These are phyloP conservation scores for Setophaga kirtlandii DNA, from an alignment of 2,113 vertebrate species.

Conservation along the genomic window DNA sequence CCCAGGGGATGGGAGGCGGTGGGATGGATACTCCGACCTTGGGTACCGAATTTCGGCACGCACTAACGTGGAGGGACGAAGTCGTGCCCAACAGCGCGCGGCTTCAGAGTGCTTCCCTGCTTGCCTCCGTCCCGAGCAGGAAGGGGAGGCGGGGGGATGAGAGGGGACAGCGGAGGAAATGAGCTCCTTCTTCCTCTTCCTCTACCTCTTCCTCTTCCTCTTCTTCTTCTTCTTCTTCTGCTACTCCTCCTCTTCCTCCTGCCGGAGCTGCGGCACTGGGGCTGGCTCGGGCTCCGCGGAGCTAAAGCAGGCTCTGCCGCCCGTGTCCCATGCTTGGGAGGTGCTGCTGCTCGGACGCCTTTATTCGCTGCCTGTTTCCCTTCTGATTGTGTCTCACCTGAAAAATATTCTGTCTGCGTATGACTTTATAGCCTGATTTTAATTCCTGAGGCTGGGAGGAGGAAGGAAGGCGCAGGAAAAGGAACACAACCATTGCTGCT, in stretches of 20 bases:
- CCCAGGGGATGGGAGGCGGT: too few relatives aligned
- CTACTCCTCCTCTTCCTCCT: too few relatives aligned
- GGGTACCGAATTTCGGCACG: rapidly evolving
- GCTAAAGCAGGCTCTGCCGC: not conserved
- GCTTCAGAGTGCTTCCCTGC: rapidly evolving
- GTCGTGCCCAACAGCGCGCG: rapidly evolving
- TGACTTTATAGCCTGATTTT: not conserved
- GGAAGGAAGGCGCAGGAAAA: not conserved
- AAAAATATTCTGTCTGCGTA: rapidly evolving
- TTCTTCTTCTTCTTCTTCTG: too few relatives aligned
- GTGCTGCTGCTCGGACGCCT: not conserved
- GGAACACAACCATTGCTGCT: not conserved
- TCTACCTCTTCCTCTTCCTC: too few relatives aligned
- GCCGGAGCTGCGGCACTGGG: rapidly evolving
- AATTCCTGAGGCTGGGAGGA: not conserved
- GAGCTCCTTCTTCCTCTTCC: too few relatives aligned
- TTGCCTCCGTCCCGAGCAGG: not conserved
- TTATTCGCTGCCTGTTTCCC: not conserved
- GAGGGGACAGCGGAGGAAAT: rapidly evolving
- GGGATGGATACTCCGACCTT: not conserved
- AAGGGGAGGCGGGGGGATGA: not conserved
- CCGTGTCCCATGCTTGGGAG: not conserved
- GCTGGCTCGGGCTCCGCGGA: rapidly evolving
- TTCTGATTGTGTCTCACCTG: not conserved
- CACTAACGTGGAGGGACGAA: rapidly evolving